A percentile compares a stretch with the other conserved stretches of the same genome.
These are phyloP conservation scores for Nephrotoma guestfalica DNA, from an alignment of 2,888 invertebrate genomes.

Conservation along the genomic window DNA sequence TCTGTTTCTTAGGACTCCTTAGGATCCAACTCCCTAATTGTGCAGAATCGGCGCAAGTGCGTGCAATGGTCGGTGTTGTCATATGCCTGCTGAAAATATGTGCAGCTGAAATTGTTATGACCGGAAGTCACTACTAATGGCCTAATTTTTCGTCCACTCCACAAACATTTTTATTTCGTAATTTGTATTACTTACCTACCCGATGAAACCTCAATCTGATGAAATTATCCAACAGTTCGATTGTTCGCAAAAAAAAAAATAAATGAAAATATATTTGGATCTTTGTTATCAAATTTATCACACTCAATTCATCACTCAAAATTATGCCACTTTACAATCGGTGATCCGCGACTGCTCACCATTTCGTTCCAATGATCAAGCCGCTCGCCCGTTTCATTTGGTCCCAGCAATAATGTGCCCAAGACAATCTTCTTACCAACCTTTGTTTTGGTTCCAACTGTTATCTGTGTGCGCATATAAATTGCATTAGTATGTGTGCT, in stretches of 20 bases:
- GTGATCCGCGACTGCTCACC: conserved; percentile 21
- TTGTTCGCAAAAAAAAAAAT: background rate
- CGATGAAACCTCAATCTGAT: too few species aligned
- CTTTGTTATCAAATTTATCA: background rate
- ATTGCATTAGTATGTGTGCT: background rate
- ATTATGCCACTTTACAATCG: conserved; percentile 28
- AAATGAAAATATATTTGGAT: background rate
- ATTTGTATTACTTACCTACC: too few species aligned
- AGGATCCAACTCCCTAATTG: too few species aligned
- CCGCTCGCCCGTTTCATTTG: conserved; percentile 16
- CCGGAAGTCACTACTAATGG: too few species aligned
- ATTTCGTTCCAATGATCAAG: conserved; percentile 24
- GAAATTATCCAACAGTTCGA: too few species aligned
- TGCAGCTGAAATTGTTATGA: too few species aligned
- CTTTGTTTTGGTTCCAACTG: conserved; percentile 29
- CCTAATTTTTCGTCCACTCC: too few species aligned
- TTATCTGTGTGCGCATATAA: conserved; percentile 13
- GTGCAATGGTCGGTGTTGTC: too few species aligned
- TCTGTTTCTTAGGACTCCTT: too few species aligned
- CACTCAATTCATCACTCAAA: conserved; percentile 19
- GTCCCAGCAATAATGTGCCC: conserved; percentile 21
- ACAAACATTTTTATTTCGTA: too few species aligned
- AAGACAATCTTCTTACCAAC: conserved; percentile 29
- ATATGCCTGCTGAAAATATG: too few species aligned
- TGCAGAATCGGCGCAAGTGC: too few species aligned